These are phyloP conservation scores for Eupithecia exiguata DNA, from an alignment of 2,888 invertebrate species.

Conservation along the genomic window DNA sequence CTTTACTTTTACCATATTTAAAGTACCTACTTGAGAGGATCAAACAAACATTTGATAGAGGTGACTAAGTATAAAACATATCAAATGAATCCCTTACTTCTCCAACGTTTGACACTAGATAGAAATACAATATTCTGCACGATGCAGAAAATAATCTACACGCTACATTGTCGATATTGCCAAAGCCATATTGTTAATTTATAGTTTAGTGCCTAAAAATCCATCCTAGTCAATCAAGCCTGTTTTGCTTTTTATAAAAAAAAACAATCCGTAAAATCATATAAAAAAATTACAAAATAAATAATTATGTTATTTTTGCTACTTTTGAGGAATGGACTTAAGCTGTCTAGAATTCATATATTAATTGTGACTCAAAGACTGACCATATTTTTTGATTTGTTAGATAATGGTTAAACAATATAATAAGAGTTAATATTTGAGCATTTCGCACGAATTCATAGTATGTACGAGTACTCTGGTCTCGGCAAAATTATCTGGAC, in stretches of 20 bases:
- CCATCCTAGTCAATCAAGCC: slow-evolving; percentile 52
- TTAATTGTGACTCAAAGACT: slow-evolving; percentile 52
- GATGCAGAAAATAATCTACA: neutral
- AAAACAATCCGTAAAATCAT: slow-evolving; percentile 29
- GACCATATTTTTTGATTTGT: slow-evolving; percentile 49
- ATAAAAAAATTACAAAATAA: slow-evolving; percentile 10
- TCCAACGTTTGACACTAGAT: neutral
- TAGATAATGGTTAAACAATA: slow-evolving; percentile 40
- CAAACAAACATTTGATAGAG: neutral
- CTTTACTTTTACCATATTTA: too few relatives aligned
- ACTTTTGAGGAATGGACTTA: slow-evolving; percentile 34
- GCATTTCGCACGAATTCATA: slow-evolving; percentile 31
- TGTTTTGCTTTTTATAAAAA: slow-evolving; percentile 36
- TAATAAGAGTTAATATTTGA: slow-evolving; percentile 30
- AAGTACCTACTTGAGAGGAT: neutral
- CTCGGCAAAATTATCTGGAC: neutral
- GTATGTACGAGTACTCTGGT: neutral
- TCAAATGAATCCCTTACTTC: neutral
- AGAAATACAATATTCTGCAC: neutral
- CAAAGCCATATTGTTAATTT: slow-evolving; percentile 22
- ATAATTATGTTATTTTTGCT: slow-evolving; percentile 23
- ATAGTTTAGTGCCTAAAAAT: slow-evolving; percentile 19
- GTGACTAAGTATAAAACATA: neutral
- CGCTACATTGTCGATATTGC: slow-evolving; percentile 8
- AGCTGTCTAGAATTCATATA: slow-evolving; percentile 43